Evolutionary conservation across 2,797 vertebrate genomes (phyloP), one percentile per base, ranked within the genome.

Genomic region (Acropternis orthonyx): DNA sequence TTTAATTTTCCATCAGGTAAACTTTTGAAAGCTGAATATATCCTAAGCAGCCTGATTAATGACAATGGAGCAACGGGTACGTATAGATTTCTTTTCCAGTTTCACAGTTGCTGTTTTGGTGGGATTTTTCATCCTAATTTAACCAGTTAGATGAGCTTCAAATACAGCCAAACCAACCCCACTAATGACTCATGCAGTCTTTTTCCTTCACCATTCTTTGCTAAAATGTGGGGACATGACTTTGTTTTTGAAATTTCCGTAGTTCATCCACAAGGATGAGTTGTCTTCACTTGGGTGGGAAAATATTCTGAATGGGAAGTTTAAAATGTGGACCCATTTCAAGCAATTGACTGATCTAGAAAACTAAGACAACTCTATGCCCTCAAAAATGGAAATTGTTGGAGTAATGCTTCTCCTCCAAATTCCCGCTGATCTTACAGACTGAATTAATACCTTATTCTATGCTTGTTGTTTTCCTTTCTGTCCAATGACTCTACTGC

Each of bases 1-100:
- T 61, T 72, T 56, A 4, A 15, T 92, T 93, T 96, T 85, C 89
- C 54, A 88, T 52, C 97, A 99, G 99, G 99, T 48, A 99, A 99
- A 97, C 98, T 99, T 68, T 95, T 99, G 95, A 99, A 99, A 96
- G 99, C 99, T 20, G 99, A 99, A 95, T 99, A 98, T 88, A 99
- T 99, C 75, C 97, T 99, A 79, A 99, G 99, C 97, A 98, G 97
- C 85, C 97, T 99, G 52, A 99, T 99, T 87, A 98, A 97, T 92
- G 98, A 97, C 90, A 97, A 93, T 0, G 99, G 99, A 72, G 97
- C 98, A 24, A 99, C 99, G 74, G 99, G 99, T 99, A 56, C 1
- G 4, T 74, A 16, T 26, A 3, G 6, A 6, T 44, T 34, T 66
- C 24, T 72, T 48, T 89, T 65, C 17, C 8, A 10, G 2, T 68